Evolutionary conservation across 2,888 invertebrate genomes (phyloP), one percentile per base, ranked within the genome.

Genomic region (Eustalomyia histrio): DNA sequence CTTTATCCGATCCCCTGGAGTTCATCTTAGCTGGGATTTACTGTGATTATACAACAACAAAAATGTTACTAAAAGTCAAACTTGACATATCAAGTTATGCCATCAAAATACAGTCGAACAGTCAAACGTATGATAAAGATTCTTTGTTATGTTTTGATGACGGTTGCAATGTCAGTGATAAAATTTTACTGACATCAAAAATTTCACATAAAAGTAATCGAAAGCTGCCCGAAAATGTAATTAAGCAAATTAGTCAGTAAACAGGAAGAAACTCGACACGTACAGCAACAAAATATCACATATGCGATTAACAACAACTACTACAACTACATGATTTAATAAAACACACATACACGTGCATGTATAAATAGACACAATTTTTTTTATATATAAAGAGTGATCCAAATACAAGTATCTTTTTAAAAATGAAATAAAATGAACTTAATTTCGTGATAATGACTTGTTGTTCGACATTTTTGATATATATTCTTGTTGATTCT

Each of bases 201-300:
- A 43, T 35, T 53, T 8, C 10, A 39, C 12, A 8, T 39, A n/a
- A n/a, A 12, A 64, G 50, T 64, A 64, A 64, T 60, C 33, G 18
- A 58, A 57, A 21, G 21, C 39, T 47, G 16, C 10, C 24, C 55
- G 9, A 24, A 68, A 68, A 68, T 69, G 47, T 69, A 69, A 50
- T 69, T 58, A 58, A 69, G 18, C 12, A 64, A 50, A 35, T 52
- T 21, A 69, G 18, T 52, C 21, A 60, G 55, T 29, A 1, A n/a
- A 24, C 14, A 12, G n/a, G 0, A 43, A 12, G n/a, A 2, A 43
- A 47, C 14, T 33, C n/a, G 33, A 12, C 50, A 33, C 50, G 47
- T 58, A 58, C 14, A 39, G 39, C 39, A 39, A 39, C 43, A 47
- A 6, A 12, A 47, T n/a, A 47, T n/a, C n/a, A 47, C n/a, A 47